Evolutionary conservation across 2,888 invertebrate species (phyloP), one percentile per base, ranked within the genome.

Genomic region (Acrocyrtus sp.): DNA sequence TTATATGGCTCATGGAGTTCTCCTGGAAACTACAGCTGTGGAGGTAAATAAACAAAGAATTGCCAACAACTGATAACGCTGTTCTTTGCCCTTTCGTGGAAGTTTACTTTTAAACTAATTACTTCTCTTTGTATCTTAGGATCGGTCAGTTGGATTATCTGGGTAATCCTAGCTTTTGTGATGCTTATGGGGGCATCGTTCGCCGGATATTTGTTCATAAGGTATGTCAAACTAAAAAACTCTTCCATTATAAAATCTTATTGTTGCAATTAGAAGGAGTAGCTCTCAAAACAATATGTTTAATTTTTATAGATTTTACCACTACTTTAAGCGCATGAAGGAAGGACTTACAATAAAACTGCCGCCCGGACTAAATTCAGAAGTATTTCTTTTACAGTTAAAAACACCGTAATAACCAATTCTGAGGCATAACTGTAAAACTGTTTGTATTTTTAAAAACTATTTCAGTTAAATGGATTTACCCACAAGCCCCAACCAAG

Each of bases 341-440:
- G 88, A 90, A 21, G 58, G 51, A 79, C 89, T 91, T 24, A 88
- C 89, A 82, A 88, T 90, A 15, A 89, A 89, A 79, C 83, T 91
- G 74, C 91, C 91, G 22, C 88, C 88, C 54, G 91, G 91, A 3
- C 83, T 91, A 69, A 72, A 72, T 21, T 53, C 63, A 6, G 70
- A 72, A 57, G 70, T 63, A 53, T 5, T n/a, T n/a, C n/a, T n/a
- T n/a, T n/a, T n/a, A n/a, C n/a, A n/a, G n/a, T n/a, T n/a, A n/a
- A n/a, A n/a, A n/a, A n/a, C n/a, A n/a, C n/a, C n/a, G n/a, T n/a
- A n/a, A n/a, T n/a, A n/a, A n/a, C n/a, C n/a, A n/a, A n/a, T n/a
- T n/a, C n/a, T n/a, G n/a, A n/a, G n/a, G n/a, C n/a, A n/a, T n/a
- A n/a, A n/a, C n/a, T n/a, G n/a, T n/a, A 34, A 8, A 34, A 12